These are phyloP conservation scores for Monopis laevigella DNA, from an alignment of 2,888 invertebrate genomes.

Conservation along the genomic window DNA sequence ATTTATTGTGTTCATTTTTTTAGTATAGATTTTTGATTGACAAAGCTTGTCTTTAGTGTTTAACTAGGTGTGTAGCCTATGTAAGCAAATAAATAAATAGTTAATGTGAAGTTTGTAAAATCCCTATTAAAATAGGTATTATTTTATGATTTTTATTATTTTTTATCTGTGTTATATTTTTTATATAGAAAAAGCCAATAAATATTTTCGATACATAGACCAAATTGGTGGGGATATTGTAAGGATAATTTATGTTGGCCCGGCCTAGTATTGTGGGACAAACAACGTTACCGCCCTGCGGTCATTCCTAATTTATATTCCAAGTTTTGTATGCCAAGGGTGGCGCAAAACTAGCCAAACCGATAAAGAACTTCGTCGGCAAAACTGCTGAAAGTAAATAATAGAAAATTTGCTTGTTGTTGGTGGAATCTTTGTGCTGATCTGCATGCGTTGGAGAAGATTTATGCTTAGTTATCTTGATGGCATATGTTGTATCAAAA, in stretches of 20 bases:
- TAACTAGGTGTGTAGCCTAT: too few species aligned
- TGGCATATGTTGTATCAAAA: too few species aligned
- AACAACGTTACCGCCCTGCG: conserved; percentile 32
- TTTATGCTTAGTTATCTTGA: conserved; percentile 10
- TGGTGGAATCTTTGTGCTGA: conserved; percentile 2
- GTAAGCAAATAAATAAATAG: too few species aligned
- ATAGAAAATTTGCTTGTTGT: conserved; percentile 21
- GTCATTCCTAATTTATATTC: conserved; percentile 48
- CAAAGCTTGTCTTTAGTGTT: too few species aligned
- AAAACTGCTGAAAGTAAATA: conserved; percentile 37
- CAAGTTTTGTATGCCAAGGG: conserved; percentile 39
- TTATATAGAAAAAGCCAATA: conserved; percentile 32
- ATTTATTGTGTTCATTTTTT: too few species aligned
- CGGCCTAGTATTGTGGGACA: conserved; percentile 45
- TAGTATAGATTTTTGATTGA: too few species aligned
- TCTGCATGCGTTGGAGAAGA: conserved; percentile 6
- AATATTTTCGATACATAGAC: too few species aligned
- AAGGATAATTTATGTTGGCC: conserved; percentile 54
- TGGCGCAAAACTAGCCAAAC: conserved; percentile 32
- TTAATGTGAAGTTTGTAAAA: too few species aligned
- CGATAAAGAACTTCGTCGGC: conserved; percentile 36
- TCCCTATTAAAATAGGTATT: too few species aligned
- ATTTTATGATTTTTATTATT: too few species aligned
- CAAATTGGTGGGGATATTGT: too few species aligned
- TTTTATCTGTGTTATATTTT: too few species aligned